These are phyloP conservation scores for Ianthella basta DNA, from an alignment of 37 sponge, comb jelly and placozoan species.

Conservation along the genomic window DNA sequence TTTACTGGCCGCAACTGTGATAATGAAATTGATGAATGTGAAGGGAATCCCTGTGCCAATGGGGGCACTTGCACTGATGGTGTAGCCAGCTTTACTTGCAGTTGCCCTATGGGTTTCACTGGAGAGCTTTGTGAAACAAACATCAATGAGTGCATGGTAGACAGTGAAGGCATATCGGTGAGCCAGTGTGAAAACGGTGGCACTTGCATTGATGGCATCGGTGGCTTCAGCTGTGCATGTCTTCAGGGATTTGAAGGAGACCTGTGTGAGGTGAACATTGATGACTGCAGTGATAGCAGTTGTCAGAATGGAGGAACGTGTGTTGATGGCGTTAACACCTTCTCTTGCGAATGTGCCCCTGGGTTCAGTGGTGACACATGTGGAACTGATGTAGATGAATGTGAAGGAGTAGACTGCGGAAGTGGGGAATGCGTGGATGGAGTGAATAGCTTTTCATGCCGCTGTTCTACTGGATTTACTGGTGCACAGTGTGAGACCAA, in stretches of 20 bases:
- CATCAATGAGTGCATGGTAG: conserved; percentile 27
- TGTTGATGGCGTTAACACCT: conserved; percentile 30
- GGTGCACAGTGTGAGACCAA: conserved; percentile 33
- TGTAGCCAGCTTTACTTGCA: conserved; percentile 19
- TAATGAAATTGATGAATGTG: conserved; percentile 40
- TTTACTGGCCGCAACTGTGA: conserved; percentile 37
- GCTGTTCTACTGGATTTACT: conserved; percentile 15
- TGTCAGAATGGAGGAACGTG: conserved; percentile 61
- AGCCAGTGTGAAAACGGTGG: conserved; percentile 19
- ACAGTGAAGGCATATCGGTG: neutral
- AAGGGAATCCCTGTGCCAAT: conserved; percentile 18
- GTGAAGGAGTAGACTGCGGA: conserved; percentile 38
- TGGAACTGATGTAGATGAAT: conserved; percentile 42
- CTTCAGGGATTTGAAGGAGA: conserved; percentile 40
- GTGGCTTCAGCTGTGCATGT: conserved; percentile 18
- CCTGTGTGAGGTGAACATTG: conserved; percentile 27
- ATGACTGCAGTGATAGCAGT: conserved; percentile 31
- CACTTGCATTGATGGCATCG: conserved; percentile 30
- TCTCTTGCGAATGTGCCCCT: conserved; percentile 18
- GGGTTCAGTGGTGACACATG: conserved; percentile 50
- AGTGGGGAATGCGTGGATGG: conserved; percentile 43
- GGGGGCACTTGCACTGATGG: conserved; percentile 27
- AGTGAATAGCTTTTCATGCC: conserved; percentile 16
- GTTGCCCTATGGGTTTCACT: conserved; percentile 21
- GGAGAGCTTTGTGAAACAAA: conserved; percentile 24